These are phyloP conservation scores for Rhinoptilus africanus DNA, from an alignment of 2,113 vertebrate genomes.

Conservation along the genomic window DNA sequence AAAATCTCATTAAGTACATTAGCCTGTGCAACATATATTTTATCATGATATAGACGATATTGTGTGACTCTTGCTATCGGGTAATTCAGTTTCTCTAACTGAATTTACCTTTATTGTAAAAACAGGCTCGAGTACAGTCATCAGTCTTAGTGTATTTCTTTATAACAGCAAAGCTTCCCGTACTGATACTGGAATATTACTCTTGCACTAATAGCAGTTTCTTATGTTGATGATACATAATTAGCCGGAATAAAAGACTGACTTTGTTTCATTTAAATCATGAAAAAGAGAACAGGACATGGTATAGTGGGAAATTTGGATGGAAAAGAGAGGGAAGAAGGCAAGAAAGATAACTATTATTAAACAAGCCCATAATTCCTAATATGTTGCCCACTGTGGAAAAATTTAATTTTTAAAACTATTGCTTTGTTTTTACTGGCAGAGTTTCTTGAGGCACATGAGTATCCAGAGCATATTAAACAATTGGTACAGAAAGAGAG, in stretches of 20 bases:
- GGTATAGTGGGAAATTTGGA: background rate
- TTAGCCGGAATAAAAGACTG: background rate
- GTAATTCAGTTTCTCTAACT: background rate
- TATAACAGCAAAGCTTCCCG: background rate
- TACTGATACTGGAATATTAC: background rate
- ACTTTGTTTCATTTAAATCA: background rate
- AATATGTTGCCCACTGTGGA: background rate
- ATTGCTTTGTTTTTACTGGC: conserved; percentile 22
- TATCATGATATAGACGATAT: background rate
- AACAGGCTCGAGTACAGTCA: background rate
- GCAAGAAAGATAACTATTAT: background rate
- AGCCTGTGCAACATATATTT: background rate
- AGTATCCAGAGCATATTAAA: conserved; percentile 95
- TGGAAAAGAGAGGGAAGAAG: background rate
- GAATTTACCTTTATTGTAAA: background rate
- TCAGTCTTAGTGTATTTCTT: background rate
- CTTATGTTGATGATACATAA: background rate
- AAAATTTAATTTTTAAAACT: background rate
- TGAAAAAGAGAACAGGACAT: background rate
- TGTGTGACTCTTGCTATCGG: background rate
- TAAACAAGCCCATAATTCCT: background rate
- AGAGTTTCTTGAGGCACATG: conserved; percentile 90
- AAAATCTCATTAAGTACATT: background rate
- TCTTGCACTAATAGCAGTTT: background rate
- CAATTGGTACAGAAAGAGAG: conserved; percentile 91